Evolutionary conservation across 2,113 vertebrate species (phyloP).

Genomic region (Oceanodroma tethys): DNA sequence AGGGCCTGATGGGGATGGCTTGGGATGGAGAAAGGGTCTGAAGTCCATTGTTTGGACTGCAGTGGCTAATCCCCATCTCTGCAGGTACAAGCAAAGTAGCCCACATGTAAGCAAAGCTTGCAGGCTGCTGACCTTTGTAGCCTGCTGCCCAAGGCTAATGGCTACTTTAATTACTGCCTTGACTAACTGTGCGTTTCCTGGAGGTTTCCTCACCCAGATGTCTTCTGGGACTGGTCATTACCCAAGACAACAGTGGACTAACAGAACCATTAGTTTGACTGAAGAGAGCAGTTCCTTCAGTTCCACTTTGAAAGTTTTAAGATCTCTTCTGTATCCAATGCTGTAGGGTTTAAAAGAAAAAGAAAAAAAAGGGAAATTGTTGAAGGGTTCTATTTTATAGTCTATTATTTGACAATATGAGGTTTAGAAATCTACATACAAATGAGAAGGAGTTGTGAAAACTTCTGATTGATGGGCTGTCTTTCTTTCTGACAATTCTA

Average conservation of each 20-base stretch:
- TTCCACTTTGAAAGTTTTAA: neutral
- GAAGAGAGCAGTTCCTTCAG: neutral
- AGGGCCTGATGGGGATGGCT: neutral
- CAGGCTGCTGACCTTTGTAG: neutral
- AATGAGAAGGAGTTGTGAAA: neutral
- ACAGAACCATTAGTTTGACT: neutral
- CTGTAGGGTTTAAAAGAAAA: neutral
- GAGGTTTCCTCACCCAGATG: neutral
- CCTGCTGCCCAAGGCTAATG: neutral
- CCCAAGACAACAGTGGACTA: neutral
- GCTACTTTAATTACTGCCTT: neutral
- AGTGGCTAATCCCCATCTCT: neutral
- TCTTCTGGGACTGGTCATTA: neutral
- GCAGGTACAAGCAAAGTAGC: neutral
- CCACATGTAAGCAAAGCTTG: neutral
- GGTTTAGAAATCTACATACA: neutral
- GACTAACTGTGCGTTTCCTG: neutral
- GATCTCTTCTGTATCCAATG: neutral
- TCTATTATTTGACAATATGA: neutral
- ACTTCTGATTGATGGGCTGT: neutral
- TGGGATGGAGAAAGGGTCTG: neutral
- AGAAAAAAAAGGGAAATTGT: neutral
- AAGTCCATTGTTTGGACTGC: neutral
- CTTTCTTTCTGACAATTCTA: neutral
- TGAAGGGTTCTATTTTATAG: neutral